These are phyloP conservation scores for Trichomalopsis sarcophagae DNA, from an alignment of 1,140 invertebrate genomes.

Conservation along the genomic window DNA sequence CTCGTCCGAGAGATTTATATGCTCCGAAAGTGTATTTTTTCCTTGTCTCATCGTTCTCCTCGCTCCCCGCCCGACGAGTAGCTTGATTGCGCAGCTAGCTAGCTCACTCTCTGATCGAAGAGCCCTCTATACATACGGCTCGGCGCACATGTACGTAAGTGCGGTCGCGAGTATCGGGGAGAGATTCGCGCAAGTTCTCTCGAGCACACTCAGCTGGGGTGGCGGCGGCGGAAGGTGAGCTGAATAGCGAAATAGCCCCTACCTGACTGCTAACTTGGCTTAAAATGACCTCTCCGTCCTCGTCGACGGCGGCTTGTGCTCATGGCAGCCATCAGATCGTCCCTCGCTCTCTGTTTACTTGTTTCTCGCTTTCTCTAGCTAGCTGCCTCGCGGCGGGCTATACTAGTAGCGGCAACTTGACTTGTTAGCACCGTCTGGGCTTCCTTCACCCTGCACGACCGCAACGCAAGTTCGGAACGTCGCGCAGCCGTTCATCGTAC, in stretches of 20 bases:
- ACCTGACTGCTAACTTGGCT: slow-evolving; percentile 21
- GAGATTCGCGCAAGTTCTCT: neutral
- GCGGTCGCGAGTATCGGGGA: neutral
- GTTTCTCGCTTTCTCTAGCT: slow-evolving; percentile 20
- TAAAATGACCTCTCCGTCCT: slow-evolving; percentile 9
- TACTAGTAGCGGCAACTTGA: slow-evolving; percentile 27
- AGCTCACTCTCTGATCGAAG: neutral
- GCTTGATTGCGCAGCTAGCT: no score
- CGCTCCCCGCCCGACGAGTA: no score
- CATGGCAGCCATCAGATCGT: slow-evolving; percentile 32
- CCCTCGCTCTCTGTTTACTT: slow-evolving; percentile 28
- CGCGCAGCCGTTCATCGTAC: neutral
- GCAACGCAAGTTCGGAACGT: neutral
- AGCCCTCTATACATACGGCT: neutral
- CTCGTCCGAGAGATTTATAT: neutral
- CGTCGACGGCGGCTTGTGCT: slow-evolving; percentile 10
- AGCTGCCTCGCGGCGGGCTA: neutral
- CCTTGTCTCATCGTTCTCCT: neutral
- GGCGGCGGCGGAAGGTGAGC: neutral
- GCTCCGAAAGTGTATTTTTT: neutral
- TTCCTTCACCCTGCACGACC: neutral
- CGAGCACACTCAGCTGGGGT: neutral
- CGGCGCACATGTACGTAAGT: neutral
- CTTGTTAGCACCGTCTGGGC: slow-evolving; percentile 23
- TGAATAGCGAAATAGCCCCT: slow-evolving; percentile 11